Evolutionary conservation across 2,888 invertebrate genomes (phyloP).

Genomic region (Cephus rjabovi): DNA sequence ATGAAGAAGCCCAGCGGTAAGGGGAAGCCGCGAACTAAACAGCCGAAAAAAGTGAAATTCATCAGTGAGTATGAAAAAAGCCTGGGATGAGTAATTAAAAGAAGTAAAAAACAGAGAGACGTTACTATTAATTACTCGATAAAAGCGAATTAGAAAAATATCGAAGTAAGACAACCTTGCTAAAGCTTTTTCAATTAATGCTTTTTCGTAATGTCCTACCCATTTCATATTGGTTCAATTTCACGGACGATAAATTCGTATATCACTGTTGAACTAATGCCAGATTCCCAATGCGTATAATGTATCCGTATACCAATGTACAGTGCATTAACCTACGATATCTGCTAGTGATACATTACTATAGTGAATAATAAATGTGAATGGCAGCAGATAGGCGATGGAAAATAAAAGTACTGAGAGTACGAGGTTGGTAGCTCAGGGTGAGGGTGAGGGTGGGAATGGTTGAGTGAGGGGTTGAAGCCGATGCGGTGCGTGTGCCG

Average conservation of each 20-base stretch:
- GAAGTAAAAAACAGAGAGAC: not conserved
- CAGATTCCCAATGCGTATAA: not conserved
- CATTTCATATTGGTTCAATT: not conserved
- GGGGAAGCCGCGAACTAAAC: constrained; percentile 83
- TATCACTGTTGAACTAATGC: not conserved
- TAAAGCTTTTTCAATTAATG: not conserved
- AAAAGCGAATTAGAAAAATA: not conserved
- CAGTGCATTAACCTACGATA: not conserved
- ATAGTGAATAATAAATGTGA: not conserved
- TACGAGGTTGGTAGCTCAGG: not conserved
- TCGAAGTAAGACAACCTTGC: not conserved
- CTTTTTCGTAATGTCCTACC: not conserved
- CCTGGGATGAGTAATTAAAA: not conserved
- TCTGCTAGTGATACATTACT: not conserved
- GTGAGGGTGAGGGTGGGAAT: not conserved
- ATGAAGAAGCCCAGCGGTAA: constrained; percentile 84
- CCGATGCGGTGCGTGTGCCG: constrained; percentile 40
- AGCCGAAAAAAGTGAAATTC: constrained; percentile 91
- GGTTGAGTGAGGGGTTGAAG: constrained; percentile 14
- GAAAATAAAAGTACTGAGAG: constrained; percentile 13
- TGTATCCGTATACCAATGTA: not conserved
- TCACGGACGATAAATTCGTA: not conserved
- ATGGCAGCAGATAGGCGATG: not conserved
- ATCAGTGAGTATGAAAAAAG: constrained; percentile 80
- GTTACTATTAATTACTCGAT: not conserved